Conservation (phyloP, 2,888 invertebrate genomes). For the Drosophila longiperda region DNA sequence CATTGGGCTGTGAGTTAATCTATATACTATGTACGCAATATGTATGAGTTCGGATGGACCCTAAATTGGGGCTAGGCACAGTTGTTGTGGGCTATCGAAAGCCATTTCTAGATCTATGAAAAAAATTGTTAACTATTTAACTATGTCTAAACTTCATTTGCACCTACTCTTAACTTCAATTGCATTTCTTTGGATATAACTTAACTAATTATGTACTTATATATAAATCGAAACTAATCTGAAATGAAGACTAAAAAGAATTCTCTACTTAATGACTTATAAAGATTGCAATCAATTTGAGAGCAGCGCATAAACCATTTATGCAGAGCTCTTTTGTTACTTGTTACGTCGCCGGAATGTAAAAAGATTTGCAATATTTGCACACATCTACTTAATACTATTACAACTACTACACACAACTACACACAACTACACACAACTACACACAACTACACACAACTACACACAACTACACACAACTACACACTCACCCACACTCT, state of each 20-base stretch:
- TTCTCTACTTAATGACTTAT: slow-evolving; percentile 76
- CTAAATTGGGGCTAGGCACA: slow-evolving; percentile 13
- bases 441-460: slow-evolving; percentile 26
- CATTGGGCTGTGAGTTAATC: slow-evolving; percentile 73
- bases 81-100: slow-evolving; percentile 40
- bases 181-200: slow-evolving; percentile 42
- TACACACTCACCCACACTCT: slow-evolving; percentile 19
- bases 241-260: slow-evolving; percentile 61
- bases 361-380: slow-evolving; percentile 72
- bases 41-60: slow-evolving; percentile 5
- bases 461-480: slow-evolving; percentile 34
- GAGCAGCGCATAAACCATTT: slow-evolving; percentile 31
- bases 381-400: slow-evolving; percentile 56
- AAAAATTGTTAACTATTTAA: slow-evolving; percentile 48
- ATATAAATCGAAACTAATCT: slow-evolving; percentile 58
- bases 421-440: slow-evolving; percentile 26
- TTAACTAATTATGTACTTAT: slow-evolving; percentile 39
- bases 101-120: slow-evolving; percentile 42
- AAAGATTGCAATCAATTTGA: slow-evolving; percentile 75
- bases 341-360: slow-evolving; percentile 59
- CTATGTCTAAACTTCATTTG: slow-evolving; percentile 32
- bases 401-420: slow-evolving; percentile 36
- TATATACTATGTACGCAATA: slow-evolving; percentile 35
- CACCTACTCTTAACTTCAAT: slow-evolving; percentile 43
- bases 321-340: slow-evolving; percentile 56